Conservation (phyloP, 2,113 vertebrate species). For the Micronycteris hirsuta region DNA sequence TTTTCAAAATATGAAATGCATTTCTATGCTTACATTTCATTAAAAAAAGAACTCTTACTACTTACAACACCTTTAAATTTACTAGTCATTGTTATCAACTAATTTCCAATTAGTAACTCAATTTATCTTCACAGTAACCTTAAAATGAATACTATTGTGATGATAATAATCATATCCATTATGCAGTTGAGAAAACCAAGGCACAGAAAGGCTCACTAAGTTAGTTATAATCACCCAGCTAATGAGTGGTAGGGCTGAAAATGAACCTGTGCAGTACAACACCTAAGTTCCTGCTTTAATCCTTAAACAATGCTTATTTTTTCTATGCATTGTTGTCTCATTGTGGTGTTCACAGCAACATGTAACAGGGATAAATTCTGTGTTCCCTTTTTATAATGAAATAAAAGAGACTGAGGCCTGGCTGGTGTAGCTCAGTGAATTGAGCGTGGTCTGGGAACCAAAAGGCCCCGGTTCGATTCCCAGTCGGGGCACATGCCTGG, state of each 20-base stretch:
- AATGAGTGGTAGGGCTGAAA: accelerated
- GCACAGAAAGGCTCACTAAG: background rate
- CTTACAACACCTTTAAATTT: background rate
- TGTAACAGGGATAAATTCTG: background rate
- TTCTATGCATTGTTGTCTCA: background rate
- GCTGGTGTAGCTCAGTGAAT: no score
- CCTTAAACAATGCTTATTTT: accelerated
- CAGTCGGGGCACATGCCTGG: no score
- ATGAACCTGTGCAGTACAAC: accelerated
- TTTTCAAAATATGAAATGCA: background rate
- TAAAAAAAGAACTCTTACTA: background rate
- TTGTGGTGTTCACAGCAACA: background rate
- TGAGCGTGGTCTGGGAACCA: no score
- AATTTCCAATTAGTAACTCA: background rate
- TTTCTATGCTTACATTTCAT: background rate
- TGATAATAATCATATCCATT: background rate
- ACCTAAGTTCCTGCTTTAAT: background rate
- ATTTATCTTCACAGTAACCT: background rate
- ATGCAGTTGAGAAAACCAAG: background rate
- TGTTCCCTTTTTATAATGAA: background rate
- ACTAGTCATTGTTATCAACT: background rate
- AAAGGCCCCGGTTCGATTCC: no score
- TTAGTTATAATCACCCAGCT: background rate
- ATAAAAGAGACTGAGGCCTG: background rate
- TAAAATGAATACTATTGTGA: background rate